phyloP scores from a whole-genome alignment of 1,140 invertebrate genomes.

The Eufriesea mexicana region DNA sequence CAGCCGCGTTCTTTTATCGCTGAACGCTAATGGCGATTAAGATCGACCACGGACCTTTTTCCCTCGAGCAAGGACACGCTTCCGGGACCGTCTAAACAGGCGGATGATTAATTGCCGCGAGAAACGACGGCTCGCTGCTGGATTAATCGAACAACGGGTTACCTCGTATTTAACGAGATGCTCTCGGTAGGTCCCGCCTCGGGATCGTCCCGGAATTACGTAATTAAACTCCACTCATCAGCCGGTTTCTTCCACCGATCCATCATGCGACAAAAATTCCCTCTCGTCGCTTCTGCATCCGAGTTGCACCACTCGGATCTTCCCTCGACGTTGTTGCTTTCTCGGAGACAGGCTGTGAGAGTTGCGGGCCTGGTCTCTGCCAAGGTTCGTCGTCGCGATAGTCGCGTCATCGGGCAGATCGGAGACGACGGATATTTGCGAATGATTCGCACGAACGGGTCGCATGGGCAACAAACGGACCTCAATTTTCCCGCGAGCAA shows the following conservation, averaged over 20 bases:
- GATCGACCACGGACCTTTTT: background rate
- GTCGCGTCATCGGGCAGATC: too few species aligned
- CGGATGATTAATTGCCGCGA: background rate
- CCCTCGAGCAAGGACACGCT: background rate
- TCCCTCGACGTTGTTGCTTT: background rate
- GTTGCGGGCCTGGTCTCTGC: too few species aligned
- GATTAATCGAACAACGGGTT: constrained; percentile 52
- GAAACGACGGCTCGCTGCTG: background rate
- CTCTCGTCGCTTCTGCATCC: background rate
- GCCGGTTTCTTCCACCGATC: background rate
- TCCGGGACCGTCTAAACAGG: background rate
- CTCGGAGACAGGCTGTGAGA: too few species aligned
- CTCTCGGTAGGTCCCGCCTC: too few species aligned
- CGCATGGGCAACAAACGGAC: background rate
- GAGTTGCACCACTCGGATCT: background rate
- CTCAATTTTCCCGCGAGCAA: background rate
- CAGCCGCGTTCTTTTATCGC: background rate
- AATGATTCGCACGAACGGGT: background rate
- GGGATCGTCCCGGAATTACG: background rate
- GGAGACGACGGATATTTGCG: background rate
- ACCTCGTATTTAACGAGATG: constrained; percentile 31
- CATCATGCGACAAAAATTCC: background rate
- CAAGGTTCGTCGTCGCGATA: too few species aligned
- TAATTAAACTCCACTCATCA: background rate
- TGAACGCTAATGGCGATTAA: constrained; percentile 19